Evolutionary conservation across 1,140 invertebrate genomes (phyloP).

Genomic region (Dolichoris vasculosae): DNA sequence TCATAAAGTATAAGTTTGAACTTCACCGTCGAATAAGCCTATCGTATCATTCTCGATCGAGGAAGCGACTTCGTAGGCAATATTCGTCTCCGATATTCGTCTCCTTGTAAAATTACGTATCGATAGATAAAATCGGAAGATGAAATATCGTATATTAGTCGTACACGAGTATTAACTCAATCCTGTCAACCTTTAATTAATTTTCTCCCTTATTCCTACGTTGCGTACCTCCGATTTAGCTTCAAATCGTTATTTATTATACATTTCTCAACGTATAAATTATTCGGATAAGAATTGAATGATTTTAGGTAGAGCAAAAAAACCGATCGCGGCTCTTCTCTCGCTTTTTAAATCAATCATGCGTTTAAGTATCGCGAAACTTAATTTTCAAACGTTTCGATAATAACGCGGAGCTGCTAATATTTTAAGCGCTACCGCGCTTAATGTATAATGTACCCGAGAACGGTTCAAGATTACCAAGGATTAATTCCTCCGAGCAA

Average conservation of each 20-base stretch:
- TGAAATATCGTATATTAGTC: not conserved
- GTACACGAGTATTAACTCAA: too few species aligned
- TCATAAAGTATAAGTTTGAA: conserved; percentile 28
- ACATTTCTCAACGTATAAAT: not conserved
- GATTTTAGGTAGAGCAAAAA: not conserved
- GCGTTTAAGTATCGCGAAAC: not conserved
- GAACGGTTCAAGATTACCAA: too few species aligned
- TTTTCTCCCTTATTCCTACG: not conserved
- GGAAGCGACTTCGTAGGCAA: not conserved
- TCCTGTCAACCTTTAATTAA: not conserved
- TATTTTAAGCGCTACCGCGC: not conserved
- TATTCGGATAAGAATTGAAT: not conserved
- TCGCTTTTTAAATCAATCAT: not conserved
- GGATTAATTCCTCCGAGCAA: too few species aligned
- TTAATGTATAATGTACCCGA: not conserved
- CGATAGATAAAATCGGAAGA: not conserved
- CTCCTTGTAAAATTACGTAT: not conserved
- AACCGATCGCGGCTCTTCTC: not conserved
- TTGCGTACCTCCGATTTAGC: not conserved
- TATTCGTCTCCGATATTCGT: not conserved
- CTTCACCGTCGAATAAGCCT: not conserved
- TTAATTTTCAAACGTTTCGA: not conserved
- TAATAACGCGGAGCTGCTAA: not conserved
- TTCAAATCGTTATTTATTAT: not conserved
- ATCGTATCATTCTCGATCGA: conserved; percentile 2